Base-by-base conservation (phyloP, 2,797 vertebrate species). In the Platalea minor region DNA sequence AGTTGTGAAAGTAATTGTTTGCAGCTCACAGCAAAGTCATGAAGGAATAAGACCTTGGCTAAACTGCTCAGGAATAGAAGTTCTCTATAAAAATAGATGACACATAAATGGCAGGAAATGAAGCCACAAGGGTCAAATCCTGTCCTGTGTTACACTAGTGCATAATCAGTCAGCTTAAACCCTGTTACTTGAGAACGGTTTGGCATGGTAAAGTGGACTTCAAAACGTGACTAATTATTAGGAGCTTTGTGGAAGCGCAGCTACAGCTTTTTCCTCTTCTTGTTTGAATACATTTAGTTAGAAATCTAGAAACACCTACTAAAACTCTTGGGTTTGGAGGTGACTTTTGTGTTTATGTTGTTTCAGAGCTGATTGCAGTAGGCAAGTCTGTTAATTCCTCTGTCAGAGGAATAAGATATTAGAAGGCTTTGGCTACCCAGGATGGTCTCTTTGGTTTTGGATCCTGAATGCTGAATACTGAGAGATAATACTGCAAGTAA, bases 21-120 rank as follows among this genome's bases (percentile, higher is more conserved):
- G 79, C 91, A 93, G 85, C 73, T 96, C 81, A 59, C n/a, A 79
- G 83, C 73, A n/a, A 50, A 94, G 72, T 53, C 68, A 23, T 88
- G 89, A 81, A 95, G 81, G 85, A 93, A 33, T 90, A 67, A 96
- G 82, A 79, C 84, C 51, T 81, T 92, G 86, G 81, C 91, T 89
- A 81, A 89, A 81, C 46, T 82, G 85, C 82, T 94, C 77, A 91
- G 93, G 91, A 88, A 73, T 91, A 78, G 61, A 78, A 56, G 76
- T 88, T 89, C 59, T 94, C 87, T 84, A 17, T 95, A 91, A 96
- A 95, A 96, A 94, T 87, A 94, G 93, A 95, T 93, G 93, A 93
- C 90, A 96, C 69, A 70, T 35, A 95, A 96, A 88, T 88, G 69
- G 78, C 92, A 96, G 95, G 95, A 96, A 96, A 96, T 93, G 28